These are phyloP conservation scores for Gobius niger DNA, from an alignment of 2,113 vertebrate genomes.

Conservation along the genomic window DNA sequence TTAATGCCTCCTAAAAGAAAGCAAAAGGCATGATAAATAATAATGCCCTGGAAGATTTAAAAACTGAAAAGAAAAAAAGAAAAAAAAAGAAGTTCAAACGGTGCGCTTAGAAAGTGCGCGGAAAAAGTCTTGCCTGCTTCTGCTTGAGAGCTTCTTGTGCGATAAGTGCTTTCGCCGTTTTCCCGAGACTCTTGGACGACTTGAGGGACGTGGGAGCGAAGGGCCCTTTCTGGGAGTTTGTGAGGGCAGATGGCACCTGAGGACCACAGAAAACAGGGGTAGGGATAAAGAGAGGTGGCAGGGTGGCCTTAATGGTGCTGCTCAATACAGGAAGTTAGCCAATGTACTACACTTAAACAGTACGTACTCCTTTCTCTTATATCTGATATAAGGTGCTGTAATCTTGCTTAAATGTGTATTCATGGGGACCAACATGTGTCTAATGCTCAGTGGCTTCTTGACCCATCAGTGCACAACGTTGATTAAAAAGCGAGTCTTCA, in stretches of 20 bases:
- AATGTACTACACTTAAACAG: no score
- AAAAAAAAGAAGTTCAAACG: no score
- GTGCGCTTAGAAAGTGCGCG: neutral
- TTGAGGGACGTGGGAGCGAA: constrained; percentile 83
- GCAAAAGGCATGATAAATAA: constrained; percentile 7
- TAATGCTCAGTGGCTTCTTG: no score
- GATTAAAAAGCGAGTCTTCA: no score
- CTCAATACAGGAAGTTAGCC: no score
- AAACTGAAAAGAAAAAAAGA: no score
- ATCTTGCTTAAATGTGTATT: no score
- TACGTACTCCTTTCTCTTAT: no score
- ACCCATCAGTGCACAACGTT: no score
- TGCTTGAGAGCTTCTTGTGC: constrained; percentile 91
- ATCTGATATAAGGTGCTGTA: no score
- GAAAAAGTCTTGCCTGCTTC: constrained; percentile 82
- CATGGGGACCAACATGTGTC: no score
- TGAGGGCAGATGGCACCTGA: constrained; percentile 44
- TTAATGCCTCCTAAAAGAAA: constrained; percentile 85
- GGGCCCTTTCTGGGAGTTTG: constrained; percentile 79
- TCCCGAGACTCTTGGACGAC: constrained; percentile 81
- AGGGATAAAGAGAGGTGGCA: neutral
- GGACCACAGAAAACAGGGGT: neutral
- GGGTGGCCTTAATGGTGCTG: neutral
- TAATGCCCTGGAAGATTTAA: neutral
- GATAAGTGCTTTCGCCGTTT: constrained; percentile 84